Percentiles rank a stretch among this genome's conserved stretches.
Evolutionary conservation across 2,113 vertebrate genomes (phyloP).

Genomic region (Azemiops feae): DNA sequence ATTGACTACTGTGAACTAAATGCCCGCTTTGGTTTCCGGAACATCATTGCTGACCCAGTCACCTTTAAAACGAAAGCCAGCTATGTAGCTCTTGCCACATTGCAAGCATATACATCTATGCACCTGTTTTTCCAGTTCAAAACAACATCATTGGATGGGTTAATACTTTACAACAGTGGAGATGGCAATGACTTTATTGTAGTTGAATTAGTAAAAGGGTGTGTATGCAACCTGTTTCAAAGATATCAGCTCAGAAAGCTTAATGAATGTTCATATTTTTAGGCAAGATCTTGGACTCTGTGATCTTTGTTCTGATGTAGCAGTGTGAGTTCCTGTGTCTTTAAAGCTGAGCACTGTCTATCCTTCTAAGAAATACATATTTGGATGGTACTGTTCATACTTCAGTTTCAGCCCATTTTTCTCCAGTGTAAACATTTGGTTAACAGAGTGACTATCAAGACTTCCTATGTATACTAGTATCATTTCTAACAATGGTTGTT

Average conservation of each 20-base stretch:
- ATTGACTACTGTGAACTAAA: constrained; percentile 99
- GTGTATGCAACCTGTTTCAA: constrained; percentile 50
- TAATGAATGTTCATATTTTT: not conserved
- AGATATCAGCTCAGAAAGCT: not conserved
- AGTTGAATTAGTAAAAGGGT: constrained; percentile 99
- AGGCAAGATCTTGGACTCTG: not conserved
- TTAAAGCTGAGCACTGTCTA: not conserved
- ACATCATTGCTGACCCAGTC: constrained; percentile 96
- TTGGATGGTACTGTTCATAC: not conserved
- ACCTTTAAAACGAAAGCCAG: constrained; percentile 98
- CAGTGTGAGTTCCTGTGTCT: not conserved
- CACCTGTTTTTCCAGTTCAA: constrained; percentile 99
- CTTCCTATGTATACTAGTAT: not conserved
- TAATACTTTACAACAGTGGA: constrained; percentile 96
- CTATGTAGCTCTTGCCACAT: constrained; percentile 88
- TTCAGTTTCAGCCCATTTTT: not conserved
- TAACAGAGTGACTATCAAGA: not conserved
- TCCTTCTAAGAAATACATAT: not conserved
- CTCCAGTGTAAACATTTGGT: not conserved
- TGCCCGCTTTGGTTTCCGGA: constrained; percentile 96
- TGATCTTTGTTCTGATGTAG: not conserved
- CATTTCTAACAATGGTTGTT: not conserved
- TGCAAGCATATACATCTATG: constrained; percentile 99
- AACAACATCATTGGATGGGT: constrained; percentile 94
- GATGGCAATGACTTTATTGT: constrained; percentile 99